These are phyloP conservation scores for Neoscelio sp. DNA, from an alignment of 2,888 invertebrate genomes.

Conservation along the genomic window DNA sequence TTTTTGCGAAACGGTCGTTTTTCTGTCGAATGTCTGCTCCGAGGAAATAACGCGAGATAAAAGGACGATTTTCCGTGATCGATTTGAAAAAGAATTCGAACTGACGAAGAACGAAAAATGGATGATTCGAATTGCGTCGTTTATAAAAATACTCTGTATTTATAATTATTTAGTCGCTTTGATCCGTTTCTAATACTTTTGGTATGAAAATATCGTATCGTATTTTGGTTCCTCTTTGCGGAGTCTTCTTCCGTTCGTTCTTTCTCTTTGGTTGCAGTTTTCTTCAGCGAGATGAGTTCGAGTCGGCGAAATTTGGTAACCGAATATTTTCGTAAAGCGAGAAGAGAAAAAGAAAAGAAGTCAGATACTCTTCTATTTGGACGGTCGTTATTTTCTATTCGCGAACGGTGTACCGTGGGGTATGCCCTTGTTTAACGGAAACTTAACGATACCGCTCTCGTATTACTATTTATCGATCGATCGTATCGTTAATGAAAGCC, in stretches of 20 bases:
- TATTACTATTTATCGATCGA: slow-evolving; percentile 64
- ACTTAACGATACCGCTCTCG: slow-evolving; percentile 61
- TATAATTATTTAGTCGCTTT: slow-evolving; percentile 53
- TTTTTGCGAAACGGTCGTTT: slow-evolving; percentile 19
- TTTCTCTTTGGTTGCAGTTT: slow-evolving; percentile 1
- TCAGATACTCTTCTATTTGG: slow-evolving; percentile 72
- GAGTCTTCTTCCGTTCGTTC: slow-evolving; percentile 20
- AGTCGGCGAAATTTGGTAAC: slow-evolving; percentile 29
- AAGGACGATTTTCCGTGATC: not conserved
- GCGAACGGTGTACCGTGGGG: slow-evolving; percentile 49
- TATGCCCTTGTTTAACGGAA: slow-evolving; percentile 58
- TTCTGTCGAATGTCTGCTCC: slow-evolving; percentile 43
- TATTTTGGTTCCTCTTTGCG: slow-evolving; percentile 57
- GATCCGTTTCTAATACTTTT: slow-evolving; percentile 62
- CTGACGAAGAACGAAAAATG: slow-evolving; percentile 32
- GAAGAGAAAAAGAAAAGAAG: slow-evolving; percentile 66
- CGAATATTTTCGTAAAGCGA: slow-evolving; percentile 50
- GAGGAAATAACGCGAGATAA: slow-evolving; percentile 53
- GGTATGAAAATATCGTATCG: slow-evolving; percentile 62
- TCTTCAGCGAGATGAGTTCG: slow-evolving; percentile 9
- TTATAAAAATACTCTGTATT: slow-evolving; percentile 63
- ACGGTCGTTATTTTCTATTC: slow-evolving; percentile 76
- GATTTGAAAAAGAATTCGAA: too few relatives aligned
- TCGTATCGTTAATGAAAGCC: slow-evolving; percentile 63
- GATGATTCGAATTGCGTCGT: slow-evolving; percentile 58